phyloP scores from a whole-genome alignment of 92 coral and sea anemone species.

The Chrysogorgia sp. region DNA sequence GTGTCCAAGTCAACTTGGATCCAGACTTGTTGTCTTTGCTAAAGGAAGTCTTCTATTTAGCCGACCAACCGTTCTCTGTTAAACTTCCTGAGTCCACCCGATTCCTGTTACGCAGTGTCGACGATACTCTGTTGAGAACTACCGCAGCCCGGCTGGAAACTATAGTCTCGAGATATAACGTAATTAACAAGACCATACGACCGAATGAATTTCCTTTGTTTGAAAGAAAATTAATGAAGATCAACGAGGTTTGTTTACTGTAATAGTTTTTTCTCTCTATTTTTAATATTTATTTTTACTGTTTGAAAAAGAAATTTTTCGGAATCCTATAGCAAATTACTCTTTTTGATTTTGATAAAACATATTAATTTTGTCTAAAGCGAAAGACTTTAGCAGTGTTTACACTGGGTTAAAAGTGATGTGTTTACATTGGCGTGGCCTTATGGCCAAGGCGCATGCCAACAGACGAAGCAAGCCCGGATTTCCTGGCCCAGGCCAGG shows the following conservation, averaged over 20 bases:
- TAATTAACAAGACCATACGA: slow-evolving; percentile 79
- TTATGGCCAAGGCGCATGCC: too few relatives aligned
- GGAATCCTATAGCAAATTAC: not conserved
- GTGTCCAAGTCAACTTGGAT: slow-evolving; percentile 90
- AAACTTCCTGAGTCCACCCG: slow-evolving; percentile 91
- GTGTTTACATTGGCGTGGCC: too few relatives aligned
- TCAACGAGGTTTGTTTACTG: slow-evolving; percentile 77
- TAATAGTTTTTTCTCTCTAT: not conserved
- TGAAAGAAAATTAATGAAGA: slow-evolving; percentile 88
- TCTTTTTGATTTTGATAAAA: not conserved
- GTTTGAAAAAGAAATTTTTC: not conserved
- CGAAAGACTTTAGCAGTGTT: not conserved
- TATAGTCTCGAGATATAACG: slow-evolving; percentile 88
- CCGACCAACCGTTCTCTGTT: slow-evolving; percentile 84
- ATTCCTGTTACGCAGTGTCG: slow-evolving; percentile 76
- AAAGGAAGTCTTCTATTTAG: slow-evolving; percentile 89
- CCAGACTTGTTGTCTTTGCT: slow-evolving; percentile 80
- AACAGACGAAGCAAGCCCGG: too few relatives aligned
- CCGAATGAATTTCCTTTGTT: slow-evolving; percentile 83
- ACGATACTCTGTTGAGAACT: slow-evolving; percentile 80
- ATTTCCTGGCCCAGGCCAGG: too few relatives aligned
- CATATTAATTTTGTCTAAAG: not conserved
- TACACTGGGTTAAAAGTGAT: too few relatives aligned
- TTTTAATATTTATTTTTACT: not conserved
- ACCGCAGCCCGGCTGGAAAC: slow-evolving; percentile 96